Evolutionary conservation across 2,888 invertebrate species (phyloP), one percentile per base, ranked within the genome.

Genomic region (Eurois occulta): DNA sequence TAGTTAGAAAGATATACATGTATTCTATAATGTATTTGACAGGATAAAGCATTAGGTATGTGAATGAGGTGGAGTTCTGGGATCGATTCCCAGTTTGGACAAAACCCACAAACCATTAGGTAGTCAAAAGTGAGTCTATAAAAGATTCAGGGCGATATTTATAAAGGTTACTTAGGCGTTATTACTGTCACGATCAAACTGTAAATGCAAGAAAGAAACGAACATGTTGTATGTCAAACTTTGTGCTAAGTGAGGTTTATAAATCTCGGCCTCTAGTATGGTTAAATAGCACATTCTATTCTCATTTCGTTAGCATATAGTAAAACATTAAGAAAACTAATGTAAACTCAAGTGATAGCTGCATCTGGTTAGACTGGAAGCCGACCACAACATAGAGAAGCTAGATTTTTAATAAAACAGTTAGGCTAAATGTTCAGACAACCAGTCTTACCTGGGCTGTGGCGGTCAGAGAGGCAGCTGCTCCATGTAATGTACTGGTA

Each of bases 361-460:
- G 21, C n/a, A 28, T 55, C 41, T 52, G 62, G 32, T 43, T 55
- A 77, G 76, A 77, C 52, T 55, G 71, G 28, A 78, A 41, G 32
- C 46, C 4, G 48, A 77, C 80, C 60, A 62, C 41, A 32, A 46
- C 8, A 41, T 38, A 55, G n/a, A 79, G 18, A 60, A 43, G 77
- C 77, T 79, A 70, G 79, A 21, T 43, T 77, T 62, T 35, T 52
- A 48, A 52, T 79, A 18, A 48, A 28, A 52, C 72, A 71, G 32
- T 60, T 77, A 78, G 69, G 48, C 28, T 68, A n/a, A 60, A 32
- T 79, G 62, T 62, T 21, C 58, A 58, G 6, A 7, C 28, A 10
- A 60, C 7, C 60, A 60, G 32, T 32, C 21, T 60, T 60, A 60
- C 60, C 58, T 55, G 52, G 4, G 21, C 2, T 35, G 8, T 60